A percentile compares a stretch with the other conserved stretches of the same genome.
phyloP scores from a whole-genome alignment of 2,113 vertebrate species.

The Hypomesus transpacificus region DNA sequence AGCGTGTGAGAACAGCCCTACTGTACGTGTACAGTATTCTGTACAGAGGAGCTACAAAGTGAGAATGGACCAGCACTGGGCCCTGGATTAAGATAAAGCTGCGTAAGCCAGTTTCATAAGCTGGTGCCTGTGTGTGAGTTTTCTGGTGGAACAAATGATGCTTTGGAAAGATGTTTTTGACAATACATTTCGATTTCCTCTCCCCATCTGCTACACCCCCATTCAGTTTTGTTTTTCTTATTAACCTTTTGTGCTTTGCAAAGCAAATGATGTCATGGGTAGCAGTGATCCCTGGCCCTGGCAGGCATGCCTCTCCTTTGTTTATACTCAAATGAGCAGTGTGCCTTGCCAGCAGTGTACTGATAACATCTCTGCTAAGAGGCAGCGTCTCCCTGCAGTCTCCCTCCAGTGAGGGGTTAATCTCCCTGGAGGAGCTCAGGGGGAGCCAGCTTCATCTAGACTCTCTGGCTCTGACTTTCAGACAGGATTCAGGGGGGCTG shows the following conservation, averaged over 20 bases:
- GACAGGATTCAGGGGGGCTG: conserved; percentile 8
- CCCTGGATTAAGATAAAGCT: conserved; percentile 27
- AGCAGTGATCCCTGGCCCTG: conserved; percentile 16
- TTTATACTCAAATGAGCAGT: conserved; percentile 43
- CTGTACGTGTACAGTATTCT: background rate
- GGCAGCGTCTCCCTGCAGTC: background rate
- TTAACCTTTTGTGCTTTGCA: conserved; percentile 38
- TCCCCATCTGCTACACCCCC: conserved; percentile 33
- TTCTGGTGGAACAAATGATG: conserved; percentile 33
- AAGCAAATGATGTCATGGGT: conserved; percentile 26
- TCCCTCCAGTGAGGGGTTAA: conserved; percentile 7
- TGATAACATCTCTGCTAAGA: conserved; percentile 35
- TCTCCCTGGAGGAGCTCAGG: conserved; percentile 1
- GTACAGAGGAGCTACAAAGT: conserved; percentile 1
- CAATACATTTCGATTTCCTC: conserved; percentile 28
- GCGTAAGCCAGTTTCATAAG: conserved; percentile 28
- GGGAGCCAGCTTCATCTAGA: conserved; percentile 18
- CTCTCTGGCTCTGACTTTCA: conserved; percentile 12
- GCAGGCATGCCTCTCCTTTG: conserved; percentile 2
- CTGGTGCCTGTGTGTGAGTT: conserved; percentile 25
- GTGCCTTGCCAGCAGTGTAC: conserved; percentile 18
- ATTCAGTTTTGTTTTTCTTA: conserved; percentile 20
- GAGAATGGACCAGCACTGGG: conserved; percentile 10
- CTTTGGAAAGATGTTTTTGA: conserved; percentile 39
- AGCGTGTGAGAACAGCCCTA: background rate